These are phyloP conservation scores for Falco naumanni DNA, from an alignment of 2,797 vertebrate genomes.

Conservation along the genomic window DNA sequence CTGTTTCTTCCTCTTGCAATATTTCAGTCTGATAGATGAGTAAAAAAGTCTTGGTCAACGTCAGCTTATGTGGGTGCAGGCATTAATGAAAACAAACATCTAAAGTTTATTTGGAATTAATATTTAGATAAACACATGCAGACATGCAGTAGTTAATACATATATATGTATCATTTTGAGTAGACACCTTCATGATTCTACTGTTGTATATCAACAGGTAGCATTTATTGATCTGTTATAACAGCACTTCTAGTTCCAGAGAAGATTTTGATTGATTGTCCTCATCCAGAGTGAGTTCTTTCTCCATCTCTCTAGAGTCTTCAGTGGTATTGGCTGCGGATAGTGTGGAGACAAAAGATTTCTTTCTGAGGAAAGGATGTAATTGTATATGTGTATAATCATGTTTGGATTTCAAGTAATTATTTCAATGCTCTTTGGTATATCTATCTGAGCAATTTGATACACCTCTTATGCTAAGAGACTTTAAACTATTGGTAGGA, in stretches of 20 bases:
- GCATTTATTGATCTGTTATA: slow-evolving; percentile 50
- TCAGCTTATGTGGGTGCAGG: not conserved
- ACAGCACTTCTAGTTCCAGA: slow-evolving; percentile 40
- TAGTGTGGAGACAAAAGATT: not conserved
- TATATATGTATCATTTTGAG: not conserved
- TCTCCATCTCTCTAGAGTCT: not conserved
- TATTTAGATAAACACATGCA: not conserved
- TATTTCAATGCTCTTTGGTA: not conserved
- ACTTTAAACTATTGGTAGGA: not conserved
- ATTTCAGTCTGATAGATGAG: not conserved
- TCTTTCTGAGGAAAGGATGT: not conserved
- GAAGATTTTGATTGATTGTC: slow-evolving; percentile 65
- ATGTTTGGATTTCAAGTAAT: not conserved
- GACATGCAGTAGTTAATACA: not conserved
- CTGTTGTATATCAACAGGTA: slow-evolving; percentile 32
- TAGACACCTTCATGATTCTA: not conserved
- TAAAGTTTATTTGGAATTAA: not conserved
- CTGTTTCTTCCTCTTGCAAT: not conserved
- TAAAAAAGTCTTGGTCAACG: not conserved
- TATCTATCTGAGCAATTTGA: not conserved
- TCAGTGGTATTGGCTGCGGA: not conserved
- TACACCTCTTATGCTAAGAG: not conserved
- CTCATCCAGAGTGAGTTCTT: slow-evolving; percentile 53
- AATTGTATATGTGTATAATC: not conserved
- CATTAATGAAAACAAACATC: not conserved